Base-by-base conservation (phyloP, 2,797 vertebrate species). In the Protosalanx chinensis region DNA sequence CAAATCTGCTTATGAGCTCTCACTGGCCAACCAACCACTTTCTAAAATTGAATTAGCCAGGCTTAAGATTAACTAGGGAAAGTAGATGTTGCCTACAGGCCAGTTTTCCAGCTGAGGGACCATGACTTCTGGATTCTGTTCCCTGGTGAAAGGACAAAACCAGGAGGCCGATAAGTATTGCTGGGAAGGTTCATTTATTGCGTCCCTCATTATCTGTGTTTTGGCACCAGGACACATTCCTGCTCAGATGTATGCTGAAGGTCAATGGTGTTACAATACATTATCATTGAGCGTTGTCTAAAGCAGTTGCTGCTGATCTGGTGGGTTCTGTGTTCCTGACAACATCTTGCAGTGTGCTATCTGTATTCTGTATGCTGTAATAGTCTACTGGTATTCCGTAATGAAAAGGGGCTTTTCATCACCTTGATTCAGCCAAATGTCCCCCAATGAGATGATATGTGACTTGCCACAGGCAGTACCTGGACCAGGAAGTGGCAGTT, bases 401-500 rank as follows among this genome's bases (percentile, higher is more conserved):
- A 46, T 46, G 7, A 46, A 13, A 46, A 4, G 2, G 41, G 12
- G 41, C 3, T 1, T 46, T 46, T 10, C 1, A 3, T 46, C 0
- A 46, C 10, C 10, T 13, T 10, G 41, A 12, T 46, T 8, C 41
- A 46, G 41, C 2, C 41, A 46, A 13, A 46, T 13, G 3, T 46
- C 41, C 41, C 10, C 41, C 41, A 13, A 8, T 46, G 41, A 46
- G 41, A 7, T 37, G 35, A 46, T 46, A 13, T 61, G 3, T 62
- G 8, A 2, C 64, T n/a, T 68, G 8, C 0, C 72, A 27, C 82
- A 99, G 97, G 90, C 91, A 91, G 74, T 96, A 94, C 85, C 91
- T 99, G 90, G 94, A 96, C 67, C 92, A 91, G 41, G 95, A 98
- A 8, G 90, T 99, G 20, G 89, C 93, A 1, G 82, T 99, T 78